Conservation (phyloP, 1,140 invertebrate genomes). For the Drosophila yakuba region DNA sequence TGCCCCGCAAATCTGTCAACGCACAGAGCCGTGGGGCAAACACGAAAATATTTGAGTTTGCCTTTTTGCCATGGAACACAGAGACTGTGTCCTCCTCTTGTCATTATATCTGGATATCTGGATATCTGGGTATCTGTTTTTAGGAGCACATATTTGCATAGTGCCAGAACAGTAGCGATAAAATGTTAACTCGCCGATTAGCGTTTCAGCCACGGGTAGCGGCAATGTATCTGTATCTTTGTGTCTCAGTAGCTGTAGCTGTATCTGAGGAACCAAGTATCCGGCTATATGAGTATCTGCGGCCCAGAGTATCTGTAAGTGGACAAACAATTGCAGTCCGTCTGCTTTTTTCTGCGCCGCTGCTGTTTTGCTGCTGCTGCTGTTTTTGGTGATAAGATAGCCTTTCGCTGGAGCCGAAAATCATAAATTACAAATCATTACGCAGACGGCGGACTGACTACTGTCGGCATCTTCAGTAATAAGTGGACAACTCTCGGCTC, state of each 20-base stretch:
- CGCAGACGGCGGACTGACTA: conserved; percentile 39
- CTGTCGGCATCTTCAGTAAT: conserved; percentile 55
- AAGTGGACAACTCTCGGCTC: conserved; percentile 10
- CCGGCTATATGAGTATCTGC: background rate
- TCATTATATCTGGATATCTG: conserved; percentile 36
- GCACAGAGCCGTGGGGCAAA: conserved; percentile 66
- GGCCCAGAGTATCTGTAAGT: conserved; percentile 10
- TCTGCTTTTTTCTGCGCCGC: conserved; percentile 22
- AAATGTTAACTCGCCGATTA: conserved; percentile 82
- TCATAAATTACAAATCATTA: conserved; percentile 83
- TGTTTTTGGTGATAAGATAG: conserved; percentile 67
- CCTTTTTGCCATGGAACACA: conserved; percentile 26
- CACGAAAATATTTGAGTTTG: conserved; percentile 79
- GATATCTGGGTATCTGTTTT: conserved; percentile 48
- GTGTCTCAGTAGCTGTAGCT: background rate
- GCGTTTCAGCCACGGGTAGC: conserved; percentile 36
- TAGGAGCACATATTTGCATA: conserved; percentile 76
- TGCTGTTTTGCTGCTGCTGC: conserved; percentile 14
- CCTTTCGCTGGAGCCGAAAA: conserved; percentile 67
- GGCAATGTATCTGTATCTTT: conserved; percentile 2
- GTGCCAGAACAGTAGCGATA: conserved; percentile 84
- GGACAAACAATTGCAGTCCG: conserved; percentile 73
- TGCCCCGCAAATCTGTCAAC: conserved; percentile 76
- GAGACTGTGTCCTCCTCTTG: background rate
- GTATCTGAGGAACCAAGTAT: conserved; percentile 3